Evolutionary conservation across 2,113 vertebrate genomes (phyloP), one percentile per base, ranked within the genome.

Genomic region (Axis porcinus): DNA sequence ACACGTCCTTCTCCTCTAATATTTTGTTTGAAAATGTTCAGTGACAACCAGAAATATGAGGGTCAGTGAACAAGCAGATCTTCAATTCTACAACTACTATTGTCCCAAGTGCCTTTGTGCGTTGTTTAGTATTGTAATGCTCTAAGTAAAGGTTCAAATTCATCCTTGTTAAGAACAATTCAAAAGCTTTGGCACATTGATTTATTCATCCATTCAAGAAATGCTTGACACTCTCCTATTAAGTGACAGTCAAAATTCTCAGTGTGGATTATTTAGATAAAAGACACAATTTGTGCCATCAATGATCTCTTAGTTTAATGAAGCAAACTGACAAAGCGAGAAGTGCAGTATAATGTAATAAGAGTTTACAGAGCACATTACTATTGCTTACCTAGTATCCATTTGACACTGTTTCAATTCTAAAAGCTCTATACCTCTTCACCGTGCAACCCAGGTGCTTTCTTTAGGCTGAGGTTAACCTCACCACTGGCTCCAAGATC

Each of bases 191-290:
- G 36, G 21, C 45, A 88, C n/a, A 40, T 76, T 92, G 40, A 43
- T 85, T 94, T 36, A 95, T 50, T 91, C 58, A 86, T 40, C 50
- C 43, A 87, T 84, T 91, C 54, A 95, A 82, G 55, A 93, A 88
- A 93, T 5, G 82, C 95, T 91, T 94, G 54, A 67, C 47, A 82
- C n/a, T 94, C 93, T 10, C 14, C 30, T 91, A 27, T 67, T 89
- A 60, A n/a, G 28, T 62, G 28, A 90, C 47, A 89, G n/a, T 86
- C 43, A 89, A 54, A 97, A 52, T 86, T 89, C 33, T 87, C 81
- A 74, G 7, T 52, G 64, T 57, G 43, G 28, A 58, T 70, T 95
- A 94, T 88, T 91, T 95, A 82, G 58, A 30, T 57, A 67, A 94
- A 93, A 74, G 28, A 70, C 43, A 84, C 3, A 50, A 3, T 62